Base-by-base conservation (phyloP, 1,140 invertebrate species). In the Monomorium pharaonis region DNA sequence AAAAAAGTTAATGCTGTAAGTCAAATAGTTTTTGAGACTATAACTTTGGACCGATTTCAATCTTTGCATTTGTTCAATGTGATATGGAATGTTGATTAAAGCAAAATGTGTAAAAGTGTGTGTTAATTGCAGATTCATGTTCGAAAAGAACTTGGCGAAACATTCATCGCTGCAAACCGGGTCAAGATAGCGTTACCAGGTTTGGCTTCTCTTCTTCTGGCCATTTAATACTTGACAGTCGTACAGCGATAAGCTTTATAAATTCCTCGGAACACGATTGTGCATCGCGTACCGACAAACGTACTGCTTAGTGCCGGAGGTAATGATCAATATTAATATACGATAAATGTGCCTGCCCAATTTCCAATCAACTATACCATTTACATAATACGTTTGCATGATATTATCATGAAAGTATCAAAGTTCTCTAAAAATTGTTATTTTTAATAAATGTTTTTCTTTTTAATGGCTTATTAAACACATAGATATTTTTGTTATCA, bases 121-220 rank as follows among this genome's bases (percentile, higher is more conserved):
- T 14, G 77, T 80, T 80, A 80, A 80, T 80, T 80, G 77, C 63
- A 51, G 49, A 84, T 74, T 72, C 69, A 63, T 75, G 80, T 84
- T 62, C 80, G 69, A 75, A 84, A 72, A 75, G 65, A 80, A 80
- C 47, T 69, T 80, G 76, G 76, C 30, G 76, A 80, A 80, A 80
- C 76, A 80, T 80, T 69, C 62, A 49, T 80, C 63, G 77, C 62
- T 77, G 83, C 63, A 76, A 86, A 86, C 42, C 54, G 51, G 84
- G 84, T 86, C 84, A 86, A 86, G 76, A 86, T 86, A 86, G 84
- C 84, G 84, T 86, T 86, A 86, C 62, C 78, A 74, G 76, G 76
- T 86, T 80, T 76, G 77, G 44, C 16, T 60, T 24, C 62, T 80
- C 63, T 54, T 86, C 84, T 70, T 81, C 84, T 42, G 60, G 47